Conservation (phyloP, 2,113 vertebrate genomes). For the Nettapus auritus region DNA sequence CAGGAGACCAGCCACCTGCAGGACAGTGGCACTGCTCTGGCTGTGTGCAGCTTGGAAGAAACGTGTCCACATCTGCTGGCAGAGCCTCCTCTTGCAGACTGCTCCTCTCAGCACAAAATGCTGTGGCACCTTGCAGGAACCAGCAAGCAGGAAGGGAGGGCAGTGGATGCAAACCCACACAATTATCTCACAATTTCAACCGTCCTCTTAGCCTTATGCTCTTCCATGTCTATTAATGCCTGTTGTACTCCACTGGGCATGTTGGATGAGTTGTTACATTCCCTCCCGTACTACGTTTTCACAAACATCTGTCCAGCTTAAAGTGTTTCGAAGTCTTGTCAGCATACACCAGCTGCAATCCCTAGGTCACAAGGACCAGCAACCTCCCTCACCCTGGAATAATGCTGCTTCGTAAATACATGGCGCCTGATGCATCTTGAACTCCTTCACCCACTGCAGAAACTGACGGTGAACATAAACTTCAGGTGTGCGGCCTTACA, state of each 20-base stretch:
- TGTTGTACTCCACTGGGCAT: background rate
- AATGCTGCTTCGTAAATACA: background rate
- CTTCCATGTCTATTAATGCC: background rate
- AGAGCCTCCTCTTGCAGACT: background rate
- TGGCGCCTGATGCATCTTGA: background rate
- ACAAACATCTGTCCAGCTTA: background rate
- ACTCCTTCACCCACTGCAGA: background rate
- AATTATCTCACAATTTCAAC: background rate
- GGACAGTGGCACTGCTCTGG: background rate
- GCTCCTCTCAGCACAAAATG: background rate
- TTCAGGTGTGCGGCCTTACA: background rate
- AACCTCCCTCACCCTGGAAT: background rate
- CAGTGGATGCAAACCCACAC: background rate
- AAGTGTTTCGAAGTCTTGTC: background rate
- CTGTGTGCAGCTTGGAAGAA: background rate
- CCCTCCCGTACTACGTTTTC: background rate
- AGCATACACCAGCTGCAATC: background rate
- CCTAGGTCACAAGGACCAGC: background rate
- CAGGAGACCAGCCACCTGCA: background rate
- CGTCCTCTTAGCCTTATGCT: background rate
- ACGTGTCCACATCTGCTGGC: no score
- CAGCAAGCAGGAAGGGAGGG: background rate
- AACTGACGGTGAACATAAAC: background rate
- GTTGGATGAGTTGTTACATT: background rate
- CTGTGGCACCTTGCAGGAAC: background rate